phyloP scores from a whole-genome alignment of 2,888 invertebrate species.

The Plebejus anna region DNA sequence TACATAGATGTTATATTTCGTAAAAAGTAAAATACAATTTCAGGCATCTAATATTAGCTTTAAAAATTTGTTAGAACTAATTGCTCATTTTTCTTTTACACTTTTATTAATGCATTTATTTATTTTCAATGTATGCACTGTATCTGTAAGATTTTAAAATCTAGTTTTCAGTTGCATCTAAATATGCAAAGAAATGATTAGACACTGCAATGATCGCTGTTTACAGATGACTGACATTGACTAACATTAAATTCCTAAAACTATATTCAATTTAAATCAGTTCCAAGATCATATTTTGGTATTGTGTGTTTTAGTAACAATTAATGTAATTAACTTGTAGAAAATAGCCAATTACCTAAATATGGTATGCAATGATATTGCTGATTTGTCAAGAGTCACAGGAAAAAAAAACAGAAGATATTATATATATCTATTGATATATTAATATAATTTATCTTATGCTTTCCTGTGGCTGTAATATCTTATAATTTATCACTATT shows the following conservation, averaged over 20 bases:
- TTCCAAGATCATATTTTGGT: not conserved
- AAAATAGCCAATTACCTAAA: not conserved
- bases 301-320: not conserved
- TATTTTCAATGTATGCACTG: conserved; percentile 38
- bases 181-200: conserved; percentile 24
- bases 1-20: conserved; percentile 42
- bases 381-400: not conserved
- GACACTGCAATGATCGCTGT: conserved; percentile 34
- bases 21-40: conserved; percentile 31
- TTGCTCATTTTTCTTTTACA: conserved; percentile 65
- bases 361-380: not conserved
- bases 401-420: not conserved
- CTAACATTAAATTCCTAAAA: not conserved
- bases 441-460: not conserved
- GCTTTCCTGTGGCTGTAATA: not conserved
- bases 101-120: conserved; percentile 56
- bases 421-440: not conserved
- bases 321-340: not conserved
- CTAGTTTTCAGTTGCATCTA: not conserved
- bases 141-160: conserved; percentile 4
- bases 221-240: conserved; percentile 31
- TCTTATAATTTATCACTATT: conserved; percentile 9
- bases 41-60: conserved; percentile 67
- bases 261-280: not conserved
- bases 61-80: conserved; percentile 64